Evolutionary conservation across 2,888 invertebrate genomes (phyloP), one percentile per base, ranked within the genome.

Genomic region (Drosophila atripex): DNA sequence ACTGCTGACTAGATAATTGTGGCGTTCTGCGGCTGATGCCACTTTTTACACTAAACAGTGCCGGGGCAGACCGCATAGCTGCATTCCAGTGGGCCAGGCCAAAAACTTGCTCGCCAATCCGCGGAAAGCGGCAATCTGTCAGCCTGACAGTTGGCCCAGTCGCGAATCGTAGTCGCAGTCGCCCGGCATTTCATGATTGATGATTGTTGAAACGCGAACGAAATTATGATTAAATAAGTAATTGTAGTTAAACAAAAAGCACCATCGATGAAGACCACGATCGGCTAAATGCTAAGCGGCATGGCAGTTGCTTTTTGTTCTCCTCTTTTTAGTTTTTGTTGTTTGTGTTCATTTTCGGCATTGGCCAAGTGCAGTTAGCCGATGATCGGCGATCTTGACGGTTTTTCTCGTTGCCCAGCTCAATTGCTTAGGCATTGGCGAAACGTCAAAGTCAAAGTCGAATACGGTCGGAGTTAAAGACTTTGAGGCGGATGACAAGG

Each of bases 1-100:
- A 89, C 89, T 89, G 89, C 80, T 89, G 89, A 90, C 89, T 89
- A 90, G 89, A 90, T 90, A 90, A 90, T 90, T 90, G 90, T 89
- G 88, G 85, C 86, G 77, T 88, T 83, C 80, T 78, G 70, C 60
- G 50, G 77, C 71, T 71, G 76, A 77, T 65, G 80, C 80, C 73
- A 74, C 70, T 66, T 63, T 71, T 75, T 76, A 71, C 71, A 61
- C 73, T 76, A 72, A 79, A 77, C 84, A 82, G 39, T 18, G 86
- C 82, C 84, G 84, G 66, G 70, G 74, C 85, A 68, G 66, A 50
- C 71, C 43, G 50, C 77, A 77, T 75, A 74, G 63, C 78, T 77
- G 66, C 80, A 82, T 82, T 82, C 86, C 86, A 80, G 35, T 30
- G 74, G 80, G 73, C 73, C 57, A 58, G 32, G 64, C 64, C 63